These are phyloP conservation scores for Mormyrus lacerda DNA, from an alignment of 2,113 vertebrate genomes.

Conservation along the genomic window DNA sequence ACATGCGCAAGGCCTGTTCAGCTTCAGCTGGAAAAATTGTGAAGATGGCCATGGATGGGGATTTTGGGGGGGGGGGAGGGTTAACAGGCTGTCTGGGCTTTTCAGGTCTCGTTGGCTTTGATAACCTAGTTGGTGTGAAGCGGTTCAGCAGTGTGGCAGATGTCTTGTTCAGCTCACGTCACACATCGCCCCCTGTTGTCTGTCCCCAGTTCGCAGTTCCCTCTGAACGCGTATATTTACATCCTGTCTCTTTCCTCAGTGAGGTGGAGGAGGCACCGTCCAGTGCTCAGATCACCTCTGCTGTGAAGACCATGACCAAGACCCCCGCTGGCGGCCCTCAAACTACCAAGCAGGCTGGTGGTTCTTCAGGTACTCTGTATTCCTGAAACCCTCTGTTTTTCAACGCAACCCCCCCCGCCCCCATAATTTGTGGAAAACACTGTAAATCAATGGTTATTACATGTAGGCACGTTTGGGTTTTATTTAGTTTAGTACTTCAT, in stretches of 20 bases:
- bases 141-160: not conserved
- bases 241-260: conserved; percentile 30
- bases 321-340: conserved; percentile 34
- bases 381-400: not conserved
- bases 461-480: not conserved
- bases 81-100: not conserved
- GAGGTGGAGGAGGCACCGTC: conserved; percentile 52
- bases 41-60: not conserved
- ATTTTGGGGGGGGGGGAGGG: not conserved
- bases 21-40: not conserved
- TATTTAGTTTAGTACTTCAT: not conserved
- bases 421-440: not conserved
- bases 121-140: not conserved
- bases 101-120: not conserved
- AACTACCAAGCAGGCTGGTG: conserved; percentile 46
- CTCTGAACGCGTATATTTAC: not conserved
- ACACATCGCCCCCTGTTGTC: not conserved
- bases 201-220: too few relatives aligned
- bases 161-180: not conserved
- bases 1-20: not conserved
- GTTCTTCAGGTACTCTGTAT: conserved; percentile 62
- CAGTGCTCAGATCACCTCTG: conserved; percentile 35
- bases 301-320: conserved; percentile 55
- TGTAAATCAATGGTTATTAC: not conserved
- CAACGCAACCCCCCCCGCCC: not conserved